phyloP scores from a whole-genome alignment of 1,140 invertebrate genomes.

The Vanessa atalanta region DNA sequence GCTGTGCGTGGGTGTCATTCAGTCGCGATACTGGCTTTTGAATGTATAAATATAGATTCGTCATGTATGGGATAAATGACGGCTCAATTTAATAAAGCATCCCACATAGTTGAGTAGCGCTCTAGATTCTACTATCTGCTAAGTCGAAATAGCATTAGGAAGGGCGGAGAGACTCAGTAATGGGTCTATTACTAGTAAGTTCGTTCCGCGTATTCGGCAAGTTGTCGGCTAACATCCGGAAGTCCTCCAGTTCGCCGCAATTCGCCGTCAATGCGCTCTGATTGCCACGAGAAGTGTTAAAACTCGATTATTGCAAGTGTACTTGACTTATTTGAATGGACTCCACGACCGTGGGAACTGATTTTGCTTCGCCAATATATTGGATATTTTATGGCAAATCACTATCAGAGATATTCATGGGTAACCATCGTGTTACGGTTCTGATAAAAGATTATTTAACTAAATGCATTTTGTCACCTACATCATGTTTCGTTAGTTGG shows the following conservation, averaged over 20 bases:
- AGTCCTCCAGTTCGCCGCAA: slow-evolving; percentile 17
- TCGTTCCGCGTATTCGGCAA: slow-evolving; percentile 10
- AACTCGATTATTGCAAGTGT: slow-evolving; percentile 28
- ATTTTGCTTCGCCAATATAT: slow-evolving; percentile 6
- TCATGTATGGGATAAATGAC: too few relatives aligned
- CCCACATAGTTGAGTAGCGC: neutral
- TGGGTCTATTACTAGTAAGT: slow-evolving; percentile 11
- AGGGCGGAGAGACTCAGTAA: slow-evolving; percentile 7
- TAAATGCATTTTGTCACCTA: too few relatives aligned
- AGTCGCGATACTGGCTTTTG: too few relatives aligned
- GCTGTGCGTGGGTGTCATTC: too few relatives aligned
- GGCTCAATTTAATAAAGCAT: neutral
- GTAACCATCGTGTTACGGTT: too few relatives aligned
- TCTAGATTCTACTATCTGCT: neutral
- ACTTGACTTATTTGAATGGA: slow-evolving; percentile 10
- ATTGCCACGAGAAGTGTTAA: slow-evolving; percentile 28
- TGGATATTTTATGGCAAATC: neutral
- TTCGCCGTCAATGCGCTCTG: slow-evolving; percentile 28
- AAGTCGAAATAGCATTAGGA: slow-evolving; percentile 12
- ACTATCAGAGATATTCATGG: neutral
- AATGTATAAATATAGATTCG: too few relatives aligned
- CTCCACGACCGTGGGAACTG: neutral
- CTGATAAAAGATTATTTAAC: too few relatives aligned
- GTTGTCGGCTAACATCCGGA: slow-evolving; percentile 25
- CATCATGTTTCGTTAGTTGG: too few relatives aligned